Base-by-base conservation (phyloP, 2,888 invertebrate species). In the Itoplectis maculator region DNA sequence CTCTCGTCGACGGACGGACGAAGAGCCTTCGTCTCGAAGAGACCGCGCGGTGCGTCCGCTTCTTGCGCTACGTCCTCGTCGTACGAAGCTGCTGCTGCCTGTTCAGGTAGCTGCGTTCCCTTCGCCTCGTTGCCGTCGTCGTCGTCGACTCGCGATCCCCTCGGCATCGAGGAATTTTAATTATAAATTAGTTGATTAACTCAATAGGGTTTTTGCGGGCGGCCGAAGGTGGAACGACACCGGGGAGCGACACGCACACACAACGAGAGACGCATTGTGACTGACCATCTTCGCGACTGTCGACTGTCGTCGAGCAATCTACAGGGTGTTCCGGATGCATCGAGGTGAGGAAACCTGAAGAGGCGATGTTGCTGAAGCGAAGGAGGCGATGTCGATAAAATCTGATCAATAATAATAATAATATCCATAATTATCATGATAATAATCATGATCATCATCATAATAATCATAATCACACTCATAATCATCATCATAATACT, bases 111-210 rank as follows among this genome's bases (percentile, higher is more conserved):
- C 29, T 29, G 29, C 29, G 29, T 29, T 29, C 29, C 29, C 29
- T 5, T 2, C 29, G 2, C 74, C 63, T 74, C 20, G 76, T 49
- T 68, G 63, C 72, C 81, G 56, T 13, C 75, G 42, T 63, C 42
- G 78, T 82, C 85, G 68, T 72, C 83, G 72, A 84, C 86, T 88
- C 87, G 86, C 86, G 87, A 86, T 86, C 85, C 86, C 74, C 81
- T 63, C 72, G 72, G 85, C 88, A 88, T 88, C 89, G 86, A 90
- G 91, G 92, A 92, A 93, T 92, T 92, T 92, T 93, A 93, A 93
- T 93, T 92, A 93, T 92, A 93, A 93, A 93, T 92, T 93, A 92
- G 93, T 92, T 93, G 92, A 92, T 93, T 92, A 92, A 93, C 92
- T 93, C 92, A 92, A 91, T 92, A 92, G 90, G 88, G 92, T 93